Conservation (phyloP, 2,113 vertebrate genomes). For the Daphoenositta chrysoptera region DNA sequence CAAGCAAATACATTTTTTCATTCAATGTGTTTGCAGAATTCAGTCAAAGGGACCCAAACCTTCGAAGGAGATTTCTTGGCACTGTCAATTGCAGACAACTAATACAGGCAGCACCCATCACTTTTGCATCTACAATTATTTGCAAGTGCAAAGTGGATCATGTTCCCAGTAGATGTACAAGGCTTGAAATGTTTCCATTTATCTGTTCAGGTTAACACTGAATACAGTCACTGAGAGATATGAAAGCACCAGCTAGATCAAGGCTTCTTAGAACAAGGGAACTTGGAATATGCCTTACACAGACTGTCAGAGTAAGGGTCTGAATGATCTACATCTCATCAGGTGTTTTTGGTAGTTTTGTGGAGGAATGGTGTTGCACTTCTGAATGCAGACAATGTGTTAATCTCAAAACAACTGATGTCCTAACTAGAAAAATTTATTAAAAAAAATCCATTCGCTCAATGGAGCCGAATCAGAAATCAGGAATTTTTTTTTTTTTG, state of each 20-base stretch:
- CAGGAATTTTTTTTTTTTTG: not conserved
- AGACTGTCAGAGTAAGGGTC: not conserved
- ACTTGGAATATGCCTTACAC: not conserved
- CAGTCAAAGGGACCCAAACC: not conserved
- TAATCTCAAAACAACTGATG: not conserved
- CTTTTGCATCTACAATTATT: not conserved
- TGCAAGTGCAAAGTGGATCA: not conserved
- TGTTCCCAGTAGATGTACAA: not conserved
- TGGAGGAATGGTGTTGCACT: not conserved
- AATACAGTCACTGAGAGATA: not conserved
- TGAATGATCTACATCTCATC: not conserved
- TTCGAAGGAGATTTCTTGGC: not conserved
- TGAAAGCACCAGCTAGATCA: not conserved
- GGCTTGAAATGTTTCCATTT: not conserved
- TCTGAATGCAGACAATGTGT: not conserved
- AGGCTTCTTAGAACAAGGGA: not conserved
- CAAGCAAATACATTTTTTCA: not conserved
- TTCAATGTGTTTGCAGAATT: not conserved
- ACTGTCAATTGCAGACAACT: not conserved
- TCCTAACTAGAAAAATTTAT: not conserved
- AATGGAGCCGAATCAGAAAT: not conserved
- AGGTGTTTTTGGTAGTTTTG: not conserved
- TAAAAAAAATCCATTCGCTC: rapidly evolving
- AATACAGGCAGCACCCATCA: not conserved
- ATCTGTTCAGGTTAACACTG: not conserved